A percentile compares a stretch with the other conserved stretches of the same genome.
Evolutionary conservation across 2,113 vertebrate species (phyloP).

Genomic region (Orthonyx spaldingii): DNA sequence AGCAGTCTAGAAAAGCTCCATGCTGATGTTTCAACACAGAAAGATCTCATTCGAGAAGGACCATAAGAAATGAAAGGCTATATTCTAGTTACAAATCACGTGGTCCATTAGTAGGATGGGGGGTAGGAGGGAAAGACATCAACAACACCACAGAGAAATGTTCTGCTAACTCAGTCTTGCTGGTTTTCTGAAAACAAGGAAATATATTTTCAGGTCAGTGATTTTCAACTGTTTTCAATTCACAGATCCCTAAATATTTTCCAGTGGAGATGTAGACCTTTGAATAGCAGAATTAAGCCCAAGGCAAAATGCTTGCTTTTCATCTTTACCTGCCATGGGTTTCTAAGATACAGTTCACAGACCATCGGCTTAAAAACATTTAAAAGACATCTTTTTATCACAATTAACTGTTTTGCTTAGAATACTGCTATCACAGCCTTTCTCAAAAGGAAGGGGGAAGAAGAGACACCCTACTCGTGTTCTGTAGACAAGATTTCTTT

Average conservation of each 20-base stretch:
- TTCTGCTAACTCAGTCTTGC: neutral
- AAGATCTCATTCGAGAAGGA: neutral
- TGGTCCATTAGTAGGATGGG: neutral
- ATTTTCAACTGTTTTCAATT: neutral
- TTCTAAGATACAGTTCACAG: neutral
- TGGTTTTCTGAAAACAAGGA: neutral
- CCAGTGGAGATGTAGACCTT: neutral
- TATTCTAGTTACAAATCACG: neutral
- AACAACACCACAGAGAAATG: neutral
- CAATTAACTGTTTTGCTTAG: neutral
- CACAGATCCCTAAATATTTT: constrained; percentile 31
- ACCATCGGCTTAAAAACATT: neutral
- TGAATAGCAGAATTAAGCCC: constrained; percentile 11
- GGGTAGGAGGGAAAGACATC: neutral
- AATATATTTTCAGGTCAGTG: constrained; percentile 39
- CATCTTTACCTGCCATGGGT: neutral
- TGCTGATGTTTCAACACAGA: neutral
- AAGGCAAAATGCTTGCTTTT: constrained; percentile 2
- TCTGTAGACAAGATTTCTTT: neutral
- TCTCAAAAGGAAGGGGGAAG: neutral
- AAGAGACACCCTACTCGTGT: neutral
- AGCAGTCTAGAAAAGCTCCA: neutral
- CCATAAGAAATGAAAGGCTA: neutral
- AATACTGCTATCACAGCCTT: neutral
- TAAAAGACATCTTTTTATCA: neutral